Evolutionary conservation across 2,888 invertebrate genomes (phyloP), one percentile per base, ranked within the genome.

Genomic region (Pandemis corylana): DNA sequence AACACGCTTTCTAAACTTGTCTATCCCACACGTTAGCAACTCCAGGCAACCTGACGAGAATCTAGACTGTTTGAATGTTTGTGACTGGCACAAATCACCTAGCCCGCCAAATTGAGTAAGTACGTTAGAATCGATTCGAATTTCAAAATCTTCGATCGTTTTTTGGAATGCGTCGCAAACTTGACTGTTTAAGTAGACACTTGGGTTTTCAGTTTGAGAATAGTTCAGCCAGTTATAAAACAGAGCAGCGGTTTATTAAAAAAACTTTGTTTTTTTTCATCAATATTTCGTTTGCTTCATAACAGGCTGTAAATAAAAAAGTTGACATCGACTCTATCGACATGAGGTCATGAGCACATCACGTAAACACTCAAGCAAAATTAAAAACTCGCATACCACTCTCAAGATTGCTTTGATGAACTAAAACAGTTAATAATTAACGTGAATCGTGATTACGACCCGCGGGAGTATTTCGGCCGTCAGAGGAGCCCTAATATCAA

Each of bases 401-500:
- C 70, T 62, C 70, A 62, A 63, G 67, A 75, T 66, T 56, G 44
- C 41, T 15, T 71, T 66, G 70, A 75, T 71, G 61, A 75, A 67
- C 67, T 62, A 70, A 59, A 70, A 75, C 77, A 72, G 76, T 71
- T 44, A 70, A 72, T 75, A 65, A 76, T 72, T 68, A 51, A 70
- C 75, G 67, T 76, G 42, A 72, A n/a, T 67, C 44, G 68, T 20
- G 68, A 49, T 72, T 72, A 76, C 61, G 65, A 62, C 28, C 59
- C 74, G 70, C 79, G 76, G 78, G 78, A 73, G 78, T 78, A 79
- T 80, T 80, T 79, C 67, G 72, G 76, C 64, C 79, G 78, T 79
- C 80, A 80, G 64, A 77, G 79, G 70, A 78, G 80, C 78, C 80
- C 81, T 79, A 80, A 75, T 69, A 73, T 75, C 71, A 74, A 80